Evolutionary conservation across 2,888 invertebrate species (phyloP), one percentile per base, ranked within the genome.

Genomic region (Gastracanthus pulcherrimus): DNA sequence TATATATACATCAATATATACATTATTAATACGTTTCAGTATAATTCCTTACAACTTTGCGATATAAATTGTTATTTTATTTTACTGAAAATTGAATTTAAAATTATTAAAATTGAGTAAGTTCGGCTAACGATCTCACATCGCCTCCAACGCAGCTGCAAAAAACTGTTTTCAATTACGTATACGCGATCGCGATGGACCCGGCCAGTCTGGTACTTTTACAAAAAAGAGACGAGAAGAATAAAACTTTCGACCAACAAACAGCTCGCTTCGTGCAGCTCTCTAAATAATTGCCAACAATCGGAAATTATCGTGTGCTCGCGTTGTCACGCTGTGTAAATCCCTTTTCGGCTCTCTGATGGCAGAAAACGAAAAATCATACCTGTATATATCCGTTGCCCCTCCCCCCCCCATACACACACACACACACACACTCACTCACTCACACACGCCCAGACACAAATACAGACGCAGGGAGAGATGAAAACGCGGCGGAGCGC

Each of bases 241-340:
- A n/a, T n/a, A 41, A 4, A 19, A 2, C 26, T 26, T 31, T 16
- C 2, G 11, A 23, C 16, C 23, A 16, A n/a, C 9, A 38, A 38
- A 19, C 26, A 58, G 19, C 6, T n/a, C n/a, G n/a, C n/a, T n/a
- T n/a, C 38, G 36, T n/a, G 23, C 4, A 23, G 36, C 19, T 29
- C 38, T 67, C 67, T 3, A 62, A 69, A 66, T 79, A 80, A 80
- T 69, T 69, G 69, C 62, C 62, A 80, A 76, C 80, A 80, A 76
- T 80, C 62, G 76, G 38, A 71, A 80, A 80, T 80, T 76, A 80
- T 71, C 71, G 71, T 36, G 13, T 67, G 67, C 51, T 29, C 67
- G n/a, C n/a, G 66, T 51, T 66, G 72, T 67, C 72, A 67, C 34
- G 66, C 51, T 26, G 29, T 2, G 74, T 60, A 69, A 75, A 80